Conservation (phyloP, 1,140 invertebrate species). For the Batillaria attramentaria region DNA sequence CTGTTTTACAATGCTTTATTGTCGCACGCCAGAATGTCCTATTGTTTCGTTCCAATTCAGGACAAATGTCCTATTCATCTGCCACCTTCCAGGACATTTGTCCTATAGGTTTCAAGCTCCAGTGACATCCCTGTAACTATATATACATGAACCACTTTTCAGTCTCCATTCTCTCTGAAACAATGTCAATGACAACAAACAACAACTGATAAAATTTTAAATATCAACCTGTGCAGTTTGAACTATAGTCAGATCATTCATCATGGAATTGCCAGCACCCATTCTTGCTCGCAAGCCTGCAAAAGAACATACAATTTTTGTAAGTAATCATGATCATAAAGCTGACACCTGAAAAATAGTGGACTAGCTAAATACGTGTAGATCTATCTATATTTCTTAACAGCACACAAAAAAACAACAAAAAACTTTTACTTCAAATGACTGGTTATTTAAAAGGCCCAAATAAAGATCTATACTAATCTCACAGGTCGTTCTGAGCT, state of each 20-base stretch:
- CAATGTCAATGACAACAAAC: too few species aligned
- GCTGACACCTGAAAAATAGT: background rate
- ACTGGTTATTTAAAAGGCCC: background rate
- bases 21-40: too few species aligned
- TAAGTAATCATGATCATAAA: slow-evolving; percentile 12
- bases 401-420: background rate
- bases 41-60: too few species aligned
- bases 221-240: slow-evolving; percentile 85
- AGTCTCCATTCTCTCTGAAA: too few species aligned
- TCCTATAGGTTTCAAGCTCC: too few species aligned
- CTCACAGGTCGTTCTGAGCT: too few species aligned
- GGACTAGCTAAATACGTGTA: background rate
- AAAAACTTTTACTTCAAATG: background rate
- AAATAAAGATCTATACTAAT: slow-evolving; percentile 1
- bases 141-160: too few species aligned
- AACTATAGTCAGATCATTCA: slow-evolving; percentile 98
- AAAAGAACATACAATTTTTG: slow-evolving; percentile 30
- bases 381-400: background rate
- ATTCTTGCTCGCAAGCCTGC: slow-evolving; percentile 88
- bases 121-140: too few species aligned
- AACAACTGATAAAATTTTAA: too few species aligned
- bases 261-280: slow-evolving; percentile 91
- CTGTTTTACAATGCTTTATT: too few species aligned
- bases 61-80: too few species aligned
- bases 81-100: too few species aligned